Evolutionary conservation across 2,888 invertebrate genomes (phyloP), one percentile per base, ranked within the genome.

Genomic region (Prostheceraeus crozeri): DNA sequence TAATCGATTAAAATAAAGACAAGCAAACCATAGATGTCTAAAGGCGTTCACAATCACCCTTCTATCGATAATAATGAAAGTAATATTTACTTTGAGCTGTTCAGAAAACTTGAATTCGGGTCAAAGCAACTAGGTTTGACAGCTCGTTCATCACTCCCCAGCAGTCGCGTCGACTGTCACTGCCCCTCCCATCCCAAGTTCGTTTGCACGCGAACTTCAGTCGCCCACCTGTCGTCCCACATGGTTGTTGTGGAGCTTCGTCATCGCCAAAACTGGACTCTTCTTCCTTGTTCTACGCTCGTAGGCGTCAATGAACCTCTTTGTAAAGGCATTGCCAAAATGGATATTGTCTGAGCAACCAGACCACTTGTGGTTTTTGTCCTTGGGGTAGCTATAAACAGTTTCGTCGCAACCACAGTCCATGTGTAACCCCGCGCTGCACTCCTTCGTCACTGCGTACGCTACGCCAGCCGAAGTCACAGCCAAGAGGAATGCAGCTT

Each of bases 181-280:
- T n/a, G n/a, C n/a, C n/a, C n/a, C n/a, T n/a, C n/a, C n/a, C n/a
- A n/a, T n/a, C n/a, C n/a, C n/a, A n/a, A n/a, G n/a, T n/a, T n/a
- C n/a, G n/a, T n/a, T n/a, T n/a, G n/a, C n/a, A n/a, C n/a, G n/a
- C n/a, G n/a, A n/a, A n/a, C n/a, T n/a, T n/a, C n/a, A n/a, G n/a
- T n/a, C n/a, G n/a, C 83, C 82, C 80, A 94, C 93, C 83, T 90
- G 82, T 72, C 96, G 80, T 10, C 96, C 96, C 33, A 93, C 96
- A 76, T 98, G 93, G 76, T 96, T 98, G 79, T 96, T 96, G 76
- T 94, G 93, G 57, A 94, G 79, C 69, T 96, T 94, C 89, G 96
- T 94, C 65, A 94, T 81, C 27, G 52, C 59, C 30, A 46, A 36
- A 23, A 52, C 28, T 36, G 27, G 23, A 14, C 19, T 25, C 60